These are phyloP conservation scores for Tragelaphus scriptus DNA, from an alignment of 2,113 vertebrate genomes.

Conservation along the genomic window DNA sequence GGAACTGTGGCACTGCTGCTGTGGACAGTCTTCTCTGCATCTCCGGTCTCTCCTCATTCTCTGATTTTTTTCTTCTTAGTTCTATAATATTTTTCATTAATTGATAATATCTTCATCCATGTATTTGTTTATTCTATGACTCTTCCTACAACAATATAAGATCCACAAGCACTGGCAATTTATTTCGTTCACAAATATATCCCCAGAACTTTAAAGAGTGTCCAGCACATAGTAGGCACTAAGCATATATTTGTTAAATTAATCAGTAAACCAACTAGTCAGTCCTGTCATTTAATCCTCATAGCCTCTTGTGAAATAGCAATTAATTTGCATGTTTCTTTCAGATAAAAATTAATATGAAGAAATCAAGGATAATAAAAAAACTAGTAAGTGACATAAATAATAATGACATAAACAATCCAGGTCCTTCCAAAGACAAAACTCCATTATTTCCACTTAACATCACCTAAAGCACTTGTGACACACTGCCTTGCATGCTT, in stretches of 20 bases:
- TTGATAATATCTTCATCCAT: not conserved
- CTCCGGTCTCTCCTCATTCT: not conserved
- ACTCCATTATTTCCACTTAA: not conserved
- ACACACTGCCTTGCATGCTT: not conserved
- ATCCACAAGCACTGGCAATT: not conserved
- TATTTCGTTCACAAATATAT: not conserved
- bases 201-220: not conserved
- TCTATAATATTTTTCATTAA: not conserved
- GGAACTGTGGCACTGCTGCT: not conserved
- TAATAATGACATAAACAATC: not conserved
- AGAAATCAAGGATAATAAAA: not conserved
- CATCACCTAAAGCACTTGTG: not conserved
- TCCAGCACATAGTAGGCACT: not conserved
- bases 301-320: not conserved
- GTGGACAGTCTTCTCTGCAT: not conserved
- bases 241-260: not conserved
- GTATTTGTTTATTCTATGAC: not conserved
- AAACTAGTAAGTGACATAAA: not conserved
- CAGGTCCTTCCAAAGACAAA: not conserved
- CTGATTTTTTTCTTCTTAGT: not conserved
- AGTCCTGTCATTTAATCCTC: not conserved
- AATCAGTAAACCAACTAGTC: not conserved
- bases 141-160: not conserved
- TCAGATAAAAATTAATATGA: not conserved
- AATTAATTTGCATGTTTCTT: not conserved